Conservation (phyloP, 2,113 vertebrate species). For the Parus major region DNA sequence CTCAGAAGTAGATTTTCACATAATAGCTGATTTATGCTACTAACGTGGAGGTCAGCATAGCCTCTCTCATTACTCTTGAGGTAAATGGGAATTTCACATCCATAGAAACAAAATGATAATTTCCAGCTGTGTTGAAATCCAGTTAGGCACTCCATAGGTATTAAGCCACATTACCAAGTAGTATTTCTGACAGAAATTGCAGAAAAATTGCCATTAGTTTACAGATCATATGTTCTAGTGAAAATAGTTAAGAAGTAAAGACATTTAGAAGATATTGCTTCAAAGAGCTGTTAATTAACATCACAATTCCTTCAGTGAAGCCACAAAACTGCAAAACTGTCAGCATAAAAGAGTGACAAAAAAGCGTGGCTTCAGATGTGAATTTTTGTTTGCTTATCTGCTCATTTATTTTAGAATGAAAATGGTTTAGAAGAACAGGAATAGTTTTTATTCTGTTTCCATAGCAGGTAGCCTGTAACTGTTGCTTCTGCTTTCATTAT, state of each 20-base stretch:
- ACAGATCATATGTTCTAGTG: not conserved
- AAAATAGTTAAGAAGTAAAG: not conserved
- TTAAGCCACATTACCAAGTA: not conserved
- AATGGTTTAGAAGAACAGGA: not conserved
- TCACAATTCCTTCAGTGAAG: not conserved
- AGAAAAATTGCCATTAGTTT: not conserved
- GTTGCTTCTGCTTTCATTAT: not conserved
- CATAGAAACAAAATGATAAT: not conserved
- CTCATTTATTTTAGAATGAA: not conserved
- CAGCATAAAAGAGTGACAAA: not conserved
- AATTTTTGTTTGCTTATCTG: not conserved
- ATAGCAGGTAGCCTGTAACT: not conserved
- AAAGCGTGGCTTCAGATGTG: not conserved
- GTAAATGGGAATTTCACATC: not conserved
- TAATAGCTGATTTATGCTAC: not conserved
- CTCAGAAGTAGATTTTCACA: not conserved
- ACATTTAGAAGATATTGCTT: not conserved
- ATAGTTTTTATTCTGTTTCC: not conserved
- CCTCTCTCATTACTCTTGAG: not conserved
- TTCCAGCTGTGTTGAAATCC: not conserved
- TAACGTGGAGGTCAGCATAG: not conserved
- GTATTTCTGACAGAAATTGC: not conserved
- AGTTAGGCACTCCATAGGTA: not conserved
- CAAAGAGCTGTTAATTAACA: constrained; percentile 4
- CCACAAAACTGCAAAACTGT: not conserved